Conservation (phyloP, 2,888 invertebrate genomes). For the Lithophane leautieri region DNA sequence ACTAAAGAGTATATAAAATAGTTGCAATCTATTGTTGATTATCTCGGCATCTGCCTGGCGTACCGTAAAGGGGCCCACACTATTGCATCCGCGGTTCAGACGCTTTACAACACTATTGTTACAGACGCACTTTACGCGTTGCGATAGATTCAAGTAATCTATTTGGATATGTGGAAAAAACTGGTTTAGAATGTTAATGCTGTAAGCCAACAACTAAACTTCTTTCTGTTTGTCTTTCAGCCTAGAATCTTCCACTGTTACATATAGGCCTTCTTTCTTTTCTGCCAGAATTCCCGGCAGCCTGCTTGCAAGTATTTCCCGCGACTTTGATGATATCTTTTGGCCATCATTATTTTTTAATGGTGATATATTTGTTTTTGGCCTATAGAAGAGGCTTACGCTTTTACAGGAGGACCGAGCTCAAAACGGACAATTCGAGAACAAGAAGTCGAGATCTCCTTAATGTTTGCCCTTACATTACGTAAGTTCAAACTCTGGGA, state of each 20-base stretch:
- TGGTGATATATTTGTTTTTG: not conserved
- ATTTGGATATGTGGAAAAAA: conserved; percentile 9
- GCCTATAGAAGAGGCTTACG: not conserved
- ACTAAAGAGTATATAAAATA: conserved; percentile 38
- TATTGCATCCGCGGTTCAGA: conserved; percentile 42
- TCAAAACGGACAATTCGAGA: not conserved
- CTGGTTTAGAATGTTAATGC: not conserved
- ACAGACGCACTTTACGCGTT: conserved; percentile 27
- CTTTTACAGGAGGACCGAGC: not conserved
- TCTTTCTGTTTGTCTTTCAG: not conserved
- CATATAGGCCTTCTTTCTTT: not conserved
- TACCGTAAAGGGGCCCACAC: conserved; percentile 58
- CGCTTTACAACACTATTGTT: conserved; percentile 62
- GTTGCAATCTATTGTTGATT: conserved; percentile 56
- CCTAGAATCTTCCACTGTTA: not conserved
- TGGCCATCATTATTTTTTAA: not conserved
- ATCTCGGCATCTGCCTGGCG: conserved; percentile 55
- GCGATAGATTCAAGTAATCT: conserved; percentile 12
- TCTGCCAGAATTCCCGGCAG: not conserved
- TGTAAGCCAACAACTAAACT: not conserved
- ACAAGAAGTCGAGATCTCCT: not conserved
- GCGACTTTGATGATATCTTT: not conserved
- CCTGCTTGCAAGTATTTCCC: not conserved
- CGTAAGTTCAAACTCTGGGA: not conserved
- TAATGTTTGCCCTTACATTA: not conserved